Conservation (phyloP, 2,797 vertebrate species). For the Sparidentex hasta region DNA sequence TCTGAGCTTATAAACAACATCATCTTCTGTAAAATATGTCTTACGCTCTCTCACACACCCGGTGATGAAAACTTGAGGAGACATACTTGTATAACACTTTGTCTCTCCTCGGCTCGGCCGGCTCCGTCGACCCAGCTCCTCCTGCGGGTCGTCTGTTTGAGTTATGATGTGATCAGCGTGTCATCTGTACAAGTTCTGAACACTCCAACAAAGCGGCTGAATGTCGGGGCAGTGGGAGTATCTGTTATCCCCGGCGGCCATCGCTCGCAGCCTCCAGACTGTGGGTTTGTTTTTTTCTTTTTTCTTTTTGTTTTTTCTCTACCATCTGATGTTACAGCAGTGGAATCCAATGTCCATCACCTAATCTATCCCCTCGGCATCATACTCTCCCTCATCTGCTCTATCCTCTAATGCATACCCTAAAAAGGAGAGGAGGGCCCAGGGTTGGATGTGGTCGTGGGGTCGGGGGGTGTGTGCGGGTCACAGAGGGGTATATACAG, state of each 20-base stretch:
- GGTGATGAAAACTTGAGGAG: neutral
- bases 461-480: slow-evolving; percentile 54
- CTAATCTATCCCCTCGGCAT: slow-evolving; percentile 53
- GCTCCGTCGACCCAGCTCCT: slow-evolving; percentile 20
- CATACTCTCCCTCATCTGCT: slow-evolving; percentile 41
- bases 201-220: slow-evolving; percentile 40
- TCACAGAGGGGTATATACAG: slow-evolving; percentile 81
- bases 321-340: slow-evolving; percentile 74
- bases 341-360: slow-evolving; percentile 75
- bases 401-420: slow-evolving; percentile 76
- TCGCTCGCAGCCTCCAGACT: slow-evolving; percentile 39
- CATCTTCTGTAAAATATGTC: neutral
- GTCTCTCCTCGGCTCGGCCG: slow-evolving; percentile 22
- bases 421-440: slow-evolving; percentile 83
- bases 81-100: slow-evolving; percentile 10
- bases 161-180: slow-evolving; percentile 32
- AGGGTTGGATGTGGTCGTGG: slow-evolving; percentile 67
- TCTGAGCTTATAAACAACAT: neutral
- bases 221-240: slow-evolving; percentile 61
- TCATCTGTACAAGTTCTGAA: slow-evolving; percentile 41
- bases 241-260: slow-evolving; percentile 54
- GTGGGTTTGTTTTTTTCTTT: slow-evolving; percentile 25
- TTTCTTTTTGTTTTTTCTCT: too few species aligned
- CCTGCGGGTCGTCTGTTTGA: slow-evolving; percentile 55
- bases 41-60: neutral